Evolutionary conservation across 2,797 vertebrate genomes (phyloP), one percentile per base, ranked within the genome.

Genomic region (Xyrichtys novacula): DNA sequence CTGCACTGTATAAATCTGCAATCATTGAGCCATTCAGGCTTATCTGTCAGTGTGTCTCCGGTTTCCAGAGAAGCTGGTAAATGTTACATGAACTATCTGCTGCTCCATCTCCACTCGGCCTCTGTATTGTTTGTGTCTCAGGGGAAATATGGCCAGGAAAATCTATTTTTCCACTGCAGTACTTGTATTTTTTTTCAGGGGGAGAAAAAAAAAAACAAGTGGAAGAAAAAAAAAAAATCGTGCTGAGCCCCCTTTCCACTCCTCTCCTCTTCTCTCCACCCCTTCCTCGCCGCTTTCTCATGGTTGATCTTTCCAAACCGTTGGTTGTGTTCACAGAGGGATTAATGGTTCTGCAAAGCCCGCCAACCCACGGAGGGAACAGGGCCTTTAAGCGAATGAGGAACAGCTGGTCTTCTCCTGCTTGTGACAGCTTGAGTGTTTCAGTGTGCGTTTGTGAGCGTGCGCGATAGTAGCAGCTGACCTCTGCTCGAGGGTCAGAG

Each of bases 341-440:
- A 89, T 91, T 91, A 85, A 88, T 88, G 73, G 70, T 83, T 86
- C 81, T 88, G 75, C 44, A 46, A 81, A 83, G 86, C 72, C 50
- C 39, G 83, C 86, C 87, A 88, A 86, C 74, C 76, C 78, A 22
- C 26, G 72, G 76, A 88, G 80, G 80, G 81, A 85, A 80, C 54
- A 54, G 65, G 71, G 83, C 79, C 81, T 82, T 82, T 60, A 40
- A 88, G 75, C 59, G 76, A 88, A 88, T 85, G 85, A 86, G 78
- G 82, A 91, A 88, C 90, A 92, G 87, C 88, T 90, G 87, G 72
- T 83, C 83, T 82, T 66, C 65, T 76, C 75, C 77, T 84, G 84
- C 69, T 72, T 69, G 68, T 88, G 88, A 88, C 88, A 84, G 85
- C 76, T 78, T 42, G 52, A 67, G 73, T 76, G 69, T 80, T 59